These are phyloP conservation scores for Nymphicus hollandicus DNA, from an alignment of 2,113 vertebrate species.

Conservation along the genomic window DNA sequence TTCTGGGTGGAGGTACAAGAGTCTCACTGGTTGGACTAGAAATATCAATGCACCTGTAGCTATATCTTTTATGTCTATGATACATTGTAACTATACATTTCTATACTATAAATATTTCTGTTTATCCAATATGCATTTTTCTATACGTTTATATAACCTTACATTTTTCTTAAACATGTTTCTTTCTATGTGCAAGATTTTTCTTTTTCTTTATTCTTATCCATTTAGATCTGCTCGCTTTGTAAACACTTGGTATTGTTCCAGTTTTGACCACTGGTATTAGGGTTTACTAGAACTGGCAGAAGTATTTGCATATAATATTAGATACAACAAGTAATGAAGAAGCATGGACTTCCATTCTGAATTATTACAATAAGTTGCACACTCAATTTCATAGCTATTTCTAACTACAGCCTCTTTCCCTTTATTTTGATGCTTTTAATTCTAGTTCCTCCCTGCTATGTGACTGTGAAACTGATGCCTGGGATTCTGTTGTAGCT, in stretches of 20 bases:
- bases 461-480: neutral
- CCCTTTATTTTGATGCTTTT: neutral
- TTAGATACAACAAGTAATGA: neutral
- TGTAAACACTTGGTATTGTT: neutral
- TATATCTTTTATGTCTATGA: neutral
- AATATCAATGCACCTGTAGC: neutral
- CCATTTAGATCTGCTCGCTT: neutral
- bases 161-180: neutral
- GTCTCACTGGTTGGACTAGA: neutral
- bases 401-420: neutral
- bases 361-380: neutral
- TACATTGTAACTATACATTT: accelerated
- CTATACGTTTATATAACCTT: neutral
- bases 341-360: neutral
- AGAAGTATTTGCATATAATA: neutral
- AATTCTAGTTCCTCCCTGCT: neutral
- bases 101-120: neutral
- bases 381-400: neutral
- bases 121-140: neutral
- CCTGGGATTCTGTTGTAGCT: neutral
- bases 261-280: neutral
- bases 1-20: neutral
- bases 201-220: neutral
- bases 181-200: neutral
- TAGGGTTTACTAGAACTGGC: neutral